Evolutionary conservation across 2,888 invertebrate genomes (phyloP).

Genomic region (Cyaniris semiargus): DNA sequence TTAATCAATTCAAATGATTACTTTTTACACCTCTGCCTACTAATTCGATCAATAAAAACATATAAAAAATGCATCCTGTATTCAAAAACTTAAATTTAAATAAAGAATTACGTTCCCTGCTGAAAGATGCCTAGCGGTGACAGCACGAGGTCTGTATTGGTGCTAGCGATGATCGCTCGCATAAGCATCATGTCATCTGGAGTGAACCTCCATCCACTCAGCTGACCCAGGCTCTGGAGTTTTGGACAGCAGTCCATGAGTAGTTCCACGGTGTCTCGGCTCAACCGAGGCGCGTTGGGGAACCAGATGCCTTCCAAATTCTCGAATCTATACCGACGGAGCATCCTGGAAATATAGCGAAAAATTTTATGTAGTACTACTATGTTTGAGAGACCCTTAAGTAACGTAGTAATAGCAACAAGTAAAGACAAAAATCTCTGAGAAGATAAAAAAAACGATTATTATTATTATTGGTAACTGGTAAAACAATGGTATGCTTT

Average conservation of each 20-base stretch:
- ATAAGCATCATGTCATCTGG: conserved; percentile 85
- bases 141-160: conserved; percentile 83
- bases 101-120: conserved; percentile 49
- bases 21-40: neutral
- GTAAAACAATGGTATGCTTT: neutral
- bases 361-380: too few species aligned
- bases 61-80: conserved; percentile 23
- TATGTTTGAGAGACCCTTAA: too few species aligned
- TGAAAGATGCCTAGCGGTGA: conserved; percentile 81
- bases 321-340: conserved; percentile 83
- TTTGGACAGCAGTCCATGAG: conserved; percentile 85
- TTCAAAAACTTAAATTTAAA: conserved; percentile 33
- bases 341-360: conserved; percentile 74
- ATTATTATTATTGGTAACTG: neutral
- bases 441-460: neutral
- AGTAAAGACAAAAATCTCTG: neutral
- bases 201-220: conserved; percentile 84
- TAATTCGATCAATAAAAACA: neutral
- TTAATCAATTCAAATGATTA: neutral
- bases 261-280: conserved; percentile 82
- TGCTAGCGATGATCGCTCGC: conserved; percentile 82
- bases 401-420: too few species aligned
- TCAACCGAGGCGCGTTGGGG: conserved; percentile 83
- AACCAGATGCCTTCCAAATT: conserved; percentile 85
- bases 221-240: conserved; percentile 82